phyloP scores from a whole-genome alignment of 2,797 vertebrate genomes.

The Enteromius unitaeniatus region DNA sequence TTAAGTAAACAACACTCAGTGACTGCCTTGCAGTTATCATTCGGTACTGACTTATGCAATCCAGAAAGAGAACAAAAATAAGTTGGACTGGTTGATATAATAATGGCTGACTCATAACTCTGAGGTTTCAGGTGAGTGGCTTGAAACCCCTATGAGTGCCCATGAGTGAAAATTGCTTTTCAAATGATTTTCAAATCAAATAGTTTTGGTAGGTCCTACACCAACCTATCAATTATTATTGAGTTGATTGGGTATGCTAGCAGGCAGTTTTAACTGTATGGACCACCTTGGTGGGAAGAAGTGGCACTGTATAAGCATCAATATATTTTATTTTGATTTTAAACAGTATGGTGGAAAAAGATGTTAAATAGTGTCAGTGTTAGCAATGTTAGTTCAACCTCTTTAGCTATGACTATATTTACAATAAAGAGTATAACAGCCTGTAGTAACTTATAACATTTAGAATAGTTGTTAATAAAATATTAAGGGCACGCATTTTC shows the following conservation, averaged over 20 bases:
- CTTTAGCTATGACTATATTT: background rate
- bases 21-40: constrained; percentile 62
- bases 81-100: background rate
- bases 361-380: background rate
- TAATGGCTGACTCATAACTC: too few relatives aligned
- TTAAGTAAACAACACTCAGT: constrained; percentile 73
- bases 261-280: background rate
- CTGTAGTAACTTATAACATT: background rate
- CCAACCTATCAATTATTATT: background rate
- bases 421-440: background rate
- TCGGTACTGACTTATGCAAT: constrained; percentile 26
- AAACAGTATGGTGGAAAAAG: background rate
- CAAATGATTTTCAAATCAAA: background rate
- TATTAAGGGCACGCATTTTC: background rate
- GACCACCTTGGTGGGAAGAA: background rate
- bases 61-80: constrained; percentile 8
- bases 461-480: background rate
- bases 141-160: background rate
- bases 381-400: background rate
- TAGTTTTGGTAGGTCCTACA: background rate
- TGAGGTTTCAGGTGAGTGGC: background rate
- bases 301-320: background rate
- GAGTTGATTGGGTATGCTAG: background rate
- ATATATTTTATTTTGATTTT: background rate
- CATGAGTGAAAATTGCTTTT: background rate